A percentile compares a stretch with the other conserved stretches of the same genome.
Conservation (phyloP, 2,888 invertebrate genomes). For the Polia nebulosa region DNA sequence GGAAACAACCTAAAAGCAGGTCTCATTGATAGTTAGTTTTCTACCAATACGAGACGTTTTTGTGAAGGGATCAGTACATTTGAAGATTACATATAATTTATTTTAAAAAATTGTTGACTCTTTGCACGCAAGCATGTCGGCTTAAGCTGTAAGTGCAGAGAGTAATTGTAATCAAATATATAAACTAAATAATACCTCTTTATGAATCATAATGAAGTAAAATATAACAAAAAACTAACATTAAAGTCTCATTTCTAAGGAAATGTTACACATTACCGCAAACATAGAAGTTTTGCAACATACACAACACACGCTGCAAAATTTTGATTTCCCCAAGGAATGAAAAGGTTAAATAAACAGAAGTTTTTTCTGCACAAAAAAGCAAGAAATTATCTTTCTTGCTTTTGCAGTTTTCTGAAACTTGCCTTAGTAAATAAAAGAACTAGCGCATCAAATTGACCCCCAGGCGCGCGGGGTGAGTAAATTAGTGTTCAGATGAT, state of each 20-base stretch:
- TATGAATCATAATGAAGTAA: no score
- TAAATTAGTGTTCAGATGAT: neutral
- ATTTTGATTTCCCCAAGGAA: conserved; percentile 38
- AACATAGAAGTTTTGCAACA: neutral
- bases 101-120: no score
- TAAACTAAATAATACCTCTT: no score
- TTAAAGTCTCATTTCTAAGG: neutral
- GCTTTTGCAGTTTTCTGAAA: neutral
- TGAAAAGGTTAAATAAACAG: conserved; percentile 9
- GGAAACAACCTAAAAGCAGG: no score
- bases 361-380: conserved; percentile 2
- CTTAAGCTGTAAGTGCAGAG: no score
- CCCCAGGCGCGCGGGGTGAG: neutral
- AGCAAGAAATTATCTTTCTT: neutral
- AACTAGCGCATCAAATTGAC: neutral
- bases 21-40: no score
- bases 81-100: no score
- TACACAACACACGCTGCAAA: neutral
- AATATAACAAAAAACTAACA: no score
- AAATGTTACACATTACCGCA: neutral
- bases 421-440: neutral
- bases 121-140: no score
- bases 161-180: no score
- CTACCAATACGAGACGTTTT: no score
- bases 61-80: no score